Percentiles rank a stretch among this genome's conserved stretches.
Evolutionary conservation across 2,113 vertebrate genomes (phyloP).

Genomic region (Sus scrofa): DNA sequence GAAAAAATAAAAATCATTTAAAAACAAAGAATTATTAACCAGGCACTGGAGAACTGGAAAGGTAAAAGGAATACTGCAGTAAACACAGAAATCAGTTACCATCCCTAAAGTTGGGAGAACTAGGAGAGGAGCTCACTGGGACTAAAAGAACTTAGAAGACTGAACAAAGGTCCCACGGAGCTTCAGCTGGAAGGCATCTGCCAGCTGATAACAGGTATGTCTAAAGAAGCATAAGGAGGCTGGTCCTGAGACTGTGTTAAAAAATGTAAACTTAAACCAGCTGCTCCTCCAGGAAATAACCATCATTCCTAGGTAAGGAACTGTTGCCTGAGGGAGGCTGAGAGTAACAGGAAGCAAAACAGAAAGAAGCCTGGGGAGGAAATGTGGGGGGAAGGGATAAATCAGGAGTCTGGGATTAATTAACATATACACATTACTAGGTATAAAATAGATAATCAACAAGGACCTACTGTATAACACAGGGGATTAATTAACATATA

Average conservation of each 20-base stretch:
- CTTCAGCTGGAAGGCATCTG: not conserved
- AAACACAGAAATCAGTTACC: not conserved
- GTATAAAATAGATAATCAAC: too few species aligned
- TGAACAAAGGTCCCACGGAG: not conserved
- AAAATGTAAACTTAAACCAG: slow-evolving; percentile 47
- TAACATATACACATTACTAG: too few species aligned
- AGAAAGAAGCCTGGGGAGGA: not conserved
- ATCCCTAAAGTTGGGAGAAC: not conserved
- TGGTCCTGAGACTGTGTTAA: not conserved
- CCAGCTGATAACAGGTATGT: not conserved
- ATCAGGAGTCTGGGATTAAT: too few species aligned
- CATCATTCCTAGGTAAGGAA: not conserved
- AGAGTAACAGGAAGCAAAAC: slow-evolving; percentile 47
- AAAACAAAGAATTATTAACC: not conserved
- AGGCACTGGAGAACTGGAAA: not conserved
- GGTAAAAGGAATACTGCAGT: not conserved
- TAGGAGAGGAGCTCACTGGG: not conserved
- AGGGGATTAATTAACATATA: too few species aligned
- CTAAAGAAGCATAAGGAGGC: slow-evolving; percentile 34
- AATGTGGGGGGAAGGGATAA: too few species aligned
- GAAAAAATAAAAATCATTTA: too few species aligned
- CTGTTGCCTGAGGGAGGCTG: not conserved
- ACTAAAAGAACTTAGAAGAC: not conserved
- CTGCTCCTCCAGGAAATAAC: not conserved
- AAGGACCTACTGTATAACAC: too few species aligned